A percentile compares a stretch with the other conserved stretches of the same genome.
Conservation (phyloP, 2,797 vertebrate species). For the Leptatherina wallacei region DNA sequence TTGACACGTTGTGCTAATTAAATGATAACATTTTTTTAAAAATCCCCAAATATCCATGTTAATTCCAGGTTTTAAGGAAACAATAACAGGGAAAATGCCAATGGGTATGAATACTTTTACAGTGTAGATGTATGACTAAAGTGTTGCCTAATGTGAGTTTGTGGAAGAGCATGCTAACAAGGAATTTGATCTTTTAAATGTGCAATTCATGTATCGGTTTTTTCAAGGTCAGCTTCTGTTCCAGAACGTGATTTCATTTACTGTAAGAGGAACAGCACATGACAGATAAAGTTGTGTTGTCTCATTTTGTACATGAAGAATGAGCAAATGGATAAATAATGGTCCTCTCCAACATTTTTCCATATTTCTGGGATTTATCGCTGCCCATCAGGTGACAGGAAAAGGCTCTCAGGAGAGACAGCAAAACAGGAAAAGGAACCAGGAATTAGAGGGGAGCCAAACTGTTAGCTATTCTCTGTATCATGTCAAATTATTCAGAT, state of each 20-base stretch:
- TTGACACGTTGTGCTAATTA: too few species aligned
- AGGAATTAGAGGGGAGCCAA: constrained; percentile 52
- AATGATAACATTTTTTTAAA: too few species aligned
- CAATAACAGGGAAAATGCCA: too few species aligned
- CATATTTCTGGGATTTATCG: constrained; percentile 54
- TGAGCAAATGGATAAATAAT: constrained; percentile 20
- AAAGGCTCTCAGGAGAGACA: constrained; percentile 59
- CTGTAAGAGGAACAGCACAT: neutral
- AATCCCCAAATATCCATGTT: too few species aligned
- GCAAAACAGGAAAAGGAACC: constrained; percentile 80
- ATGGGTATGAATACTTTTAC: neutral
- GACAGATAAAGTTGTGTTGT: constrained; percentile 8
- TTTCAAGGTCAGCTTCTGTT: constrained; percentile 29
- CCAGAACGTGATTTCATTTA: constrained; percentile 42
- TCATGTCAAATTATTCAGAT: constrained; percentile 32
- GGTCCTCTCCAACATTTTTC: constrained; percentile 36
- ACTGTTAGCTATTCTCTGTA: constrained; percentile 30
- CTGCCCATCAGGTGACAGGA: constrained; percentile 76
- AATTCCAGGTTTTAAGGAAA: too few species aligned
- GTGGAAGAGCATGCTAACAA: constrained; percentile 6
- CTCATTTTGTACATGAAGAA: neutral
- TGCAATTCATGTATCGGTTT: neutral
- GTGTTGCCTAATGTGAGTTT: neutral
- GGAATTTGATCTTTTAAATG: neutral
- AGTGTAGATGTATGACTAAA: neutral